Evolutionary conservation across 2,797 vertebrate genomes (phyloP), one percentile per base, ranked within the genome.

Genomic region (Enteromius trimaculatus): DNA sequence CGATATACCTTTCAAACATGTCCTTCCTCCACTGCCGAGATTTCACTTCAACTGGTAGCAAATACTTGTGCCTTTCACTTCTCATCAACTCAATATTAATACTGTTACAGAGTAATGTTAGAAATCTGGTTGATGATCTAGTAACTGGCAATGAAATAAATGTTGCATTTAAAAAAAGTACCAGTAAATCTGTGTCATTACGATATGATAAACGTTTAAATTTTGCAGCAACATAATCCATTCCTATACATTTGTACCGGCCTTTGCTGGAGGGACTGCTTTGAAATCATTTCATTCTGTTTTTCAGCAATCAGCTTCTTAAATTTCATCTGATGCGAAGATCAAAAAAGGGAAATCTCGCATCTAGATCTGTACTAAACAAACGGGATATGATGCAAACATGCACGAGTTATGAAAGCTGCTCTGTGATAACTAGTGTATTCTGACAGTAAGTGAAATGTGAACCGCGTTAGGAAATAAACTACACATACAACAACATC

Each of bases 101-200:
- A 82, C 80, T 65, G 80, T 68, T n/a, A 66, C 10, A 64, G 42
- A 65, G 17, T 51, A 16, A 29, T 19, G 39, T 49, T 71, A 62
- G 26, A 44, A 42, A 82, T 29, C 47, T 75, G 31, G 23, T 60
- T 60, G 2, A 60, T 11, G 3, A 26, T 55, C 34, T 47, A 81
- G 26, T 51, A 23, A 62, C 10, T 80, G 66, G 17, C 69, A 55
- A 29, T 53, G 1, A 21, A 74, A 31, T 51, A 2, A 49, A 31
- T 72, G 47, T 34, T 69, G 37, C 10, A 17, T 47, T 47, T 17
- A 1, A 5, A 65, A 17, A 65, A 66, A 72, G 26, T 74, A 53
- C 47, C 70, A 34, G 29, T 53, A 5, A 70, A 68, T 79, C 29
- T 0, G 29, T 74, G 11, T 53, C 31, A 13, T 37, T 29, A 39